Evolutionary conservation across 2,797 vertebrate genomes (phyloP).

Genomic region (Anableps anableps): DNA sequence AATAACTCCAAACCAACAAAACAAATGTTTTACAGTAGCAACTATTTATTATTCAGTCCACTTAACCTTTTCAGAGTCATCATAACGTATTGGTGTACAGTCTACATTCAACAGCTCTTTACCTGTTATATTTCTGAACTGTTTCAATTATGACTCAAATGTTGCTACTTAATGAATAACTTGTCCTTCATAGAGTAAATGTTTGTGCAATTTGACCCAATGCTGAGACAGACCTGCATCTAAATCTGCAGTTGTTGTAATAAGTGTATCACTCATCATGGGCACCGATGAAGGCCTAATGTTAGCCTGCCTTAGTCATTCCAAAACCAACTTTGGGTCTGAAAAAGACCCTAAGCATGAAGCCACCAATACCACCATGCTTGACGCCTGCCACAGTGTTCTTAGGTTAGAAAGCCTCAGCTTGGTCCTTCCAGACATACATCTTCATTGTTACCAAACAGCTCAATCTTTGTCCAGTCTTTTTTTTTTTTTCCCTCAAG

Average conservation of each 20-base stretch:
- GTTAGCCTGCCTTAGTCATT: no score
- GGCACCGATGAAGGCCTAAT: background rate
- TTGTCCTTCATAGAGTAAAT: background rate
- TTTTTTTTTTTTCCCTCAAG: no score
- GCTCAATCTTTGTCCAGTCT: no score
- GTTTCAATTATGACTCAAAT: background rate
- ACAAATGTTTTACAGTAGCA: background rate
- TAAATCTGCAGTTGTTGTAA: background rate
- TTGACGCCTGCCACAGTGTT: no score
- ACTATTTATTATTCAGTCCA: background rate
- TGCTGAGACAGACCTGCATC: background rate
- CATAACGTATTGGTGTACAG: background rate
- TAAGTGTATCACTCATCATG: background rate
- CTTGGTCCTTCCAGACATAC: no score
- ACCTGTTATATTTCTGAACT: background rate
- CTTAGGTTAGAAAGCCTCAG: no score
- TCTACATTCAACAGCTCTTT: background rate
- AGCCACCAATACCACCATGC: no score
- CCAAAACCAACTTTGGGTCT: no score
- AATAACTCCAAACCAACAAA: background rate
- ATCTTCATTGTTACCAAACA: no score
- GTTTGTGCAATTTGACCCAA: background rate
- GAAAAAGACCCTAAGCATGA: no score
- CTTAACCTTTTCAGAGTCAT: background rate
- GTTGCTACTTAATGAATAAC: background rate